Conservation (phyloP, 2,888 invertebrate genomes). For the Entomobrya proxima region DNA sequence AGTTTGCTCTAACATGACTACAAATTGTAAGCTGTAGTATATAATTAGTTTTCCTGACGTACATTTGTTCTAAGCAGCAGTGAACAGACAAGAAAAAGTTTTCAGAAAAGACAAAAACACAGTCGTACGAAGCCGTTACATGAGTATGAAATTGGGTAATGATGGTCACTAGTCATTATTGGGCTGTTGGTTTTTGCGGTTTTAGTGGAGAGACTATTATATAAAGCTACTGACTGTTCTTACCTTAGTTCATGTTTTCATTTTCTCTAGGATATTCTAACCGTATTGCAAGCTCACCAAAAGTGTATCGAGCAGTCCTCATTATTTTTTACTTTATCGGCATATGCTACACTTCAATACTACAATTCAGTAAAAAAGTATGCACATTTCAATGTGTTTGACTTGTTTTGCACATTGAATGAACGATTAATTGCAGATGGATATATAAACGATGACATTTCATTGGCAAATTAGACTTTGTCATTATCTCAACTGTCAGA, state of each 20-base stretch:
- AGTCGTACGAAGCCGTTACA: too few species aligned
- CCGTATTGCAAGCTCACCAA: neutral
- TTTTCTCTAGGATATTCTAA: neutral
- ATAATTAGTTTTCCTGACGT: too few species aligned
- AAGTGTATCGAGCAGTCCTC: neutral
- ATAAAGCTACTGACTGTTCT: neutral
- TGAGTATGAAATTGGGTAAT: neutral
- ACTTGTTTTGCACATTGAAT: neutral
- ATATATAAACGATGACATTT: slow-evolving; percentile 5
- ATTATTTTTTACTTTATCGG: slow-evolving; percentile 2
- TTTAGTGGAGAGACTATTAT: neutral
- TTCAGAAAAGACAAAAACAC: too few species aligned
- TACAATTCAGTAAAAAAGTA: neutral
- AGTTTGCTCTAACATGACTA: too few species aligned
- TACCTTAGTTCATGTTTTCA: neutral
- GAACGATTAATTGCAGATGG: neutral
- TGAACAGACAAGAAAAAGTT: too few species aligned
- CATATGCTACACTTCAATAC: too few species aligned
- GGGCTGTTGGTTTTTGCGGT: slow-evolving; percentile 36
- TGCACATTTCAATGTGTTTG: neutral
- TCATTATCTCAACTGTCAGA: neutral
- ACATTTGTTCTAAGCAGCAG: too few species aligned
- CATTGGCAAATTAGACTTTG: slow-evolving; percentile 1
- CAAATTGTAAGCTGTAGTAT: too few species aligned
- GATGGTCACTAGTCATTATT: neutral